Evolutionary conservation across 2,113 vertebrate genomes (phyloP).

Genomic region (Peromyscus maniculatus): DNA sequence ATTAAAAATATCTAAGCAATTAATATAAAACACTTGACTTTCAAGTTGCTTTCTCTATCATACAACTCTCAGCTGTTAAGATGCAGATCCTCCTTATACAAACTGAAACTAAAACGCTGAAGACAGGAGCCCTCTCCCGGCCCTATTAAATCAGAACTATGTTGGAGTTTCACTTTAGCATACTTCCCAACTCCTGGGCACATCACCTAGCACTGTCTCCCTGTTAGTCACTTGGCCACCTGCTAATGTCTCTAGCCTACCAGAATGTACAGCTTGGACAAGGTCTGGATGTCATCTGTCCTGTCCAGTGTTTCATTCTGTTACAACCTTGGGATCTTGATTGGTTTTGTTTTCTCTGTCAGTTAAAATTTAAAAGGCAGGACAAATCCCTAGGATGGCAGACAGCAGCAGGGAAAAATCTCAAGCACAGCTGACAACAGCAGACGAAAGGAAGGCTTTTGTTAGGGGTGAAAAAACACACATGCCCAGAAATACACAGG

Average conservation of each 20-base stretch:
- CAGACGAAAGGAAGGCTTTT: neutral
- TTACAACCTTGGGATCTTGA: neutral
- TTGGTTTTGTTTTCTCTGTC: neutral
- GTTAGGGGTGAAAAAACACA: neutral
- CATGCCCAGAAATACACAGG: neutral
- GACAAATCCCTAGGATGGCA: neutral
- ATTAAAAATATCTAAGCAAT: neutral
- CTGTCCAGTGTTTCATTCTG: neutral
- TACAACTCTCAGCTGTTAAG: neutral
- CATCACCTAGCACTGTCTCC: neutral
- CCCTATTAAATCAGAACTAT: neutral
- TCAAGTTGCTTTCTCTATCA: neutral
- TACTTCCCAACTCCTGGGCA: neutral
- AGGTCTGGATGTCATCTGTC: too few species aligned
- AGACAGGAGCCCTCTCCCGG: neutral
- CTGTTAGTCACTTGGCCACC: neutral
- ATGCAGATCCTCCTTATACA: neutral
- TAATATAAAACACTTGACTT: neutral
- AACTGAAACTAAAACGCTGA: neutral
- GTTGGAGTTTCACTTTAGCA: neutral
- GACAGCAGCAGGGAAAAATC: neutral
- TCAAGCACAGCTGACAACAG: neutral
- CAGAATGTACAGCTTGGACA: neutral
- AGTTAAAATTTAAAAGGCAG: neutral
- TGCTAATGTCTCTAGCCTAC: neutral